A percentile compares a stretch with the other conserved stretches of the same genome.
Conservation (phyloP, 2,888 invertebrate species). For the Argyresthia albistria region DNA sequence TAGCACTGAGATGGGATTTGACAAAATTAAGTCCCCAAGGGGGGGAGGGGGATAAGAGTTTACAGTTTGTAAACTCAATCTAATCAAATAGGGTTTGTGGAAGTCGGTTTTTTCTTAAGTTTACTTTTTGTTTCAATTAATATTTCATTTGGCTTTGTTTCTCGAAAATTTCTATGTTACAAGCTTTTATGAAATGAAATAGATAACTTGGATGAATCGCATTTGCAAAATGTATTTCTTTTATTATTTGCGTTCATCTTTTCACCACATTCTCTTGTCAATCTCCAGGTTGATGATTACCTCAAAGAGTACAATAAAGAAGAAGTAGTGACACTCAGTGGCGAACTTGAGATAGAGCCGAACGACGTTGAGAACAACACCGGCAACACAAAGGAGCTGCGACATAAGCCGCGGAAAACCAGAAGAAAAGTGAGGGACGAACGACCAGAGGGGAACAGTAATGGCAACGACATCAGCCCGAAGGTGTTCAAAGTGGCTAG, state of each 20-base stretch:
- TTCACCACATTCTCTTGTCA: no score
- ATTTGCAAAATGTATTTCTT: no score
- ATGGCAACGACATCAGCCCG: slow-evolving; percentile 56
- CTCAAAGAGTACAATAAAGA: slow-evolving; percentile 65
- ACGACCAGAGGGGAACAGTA: slow-evolving; percentile 41
- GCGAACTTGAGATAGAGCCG: slow-evolving; percentile 61
- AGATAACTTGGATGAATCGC: no score
- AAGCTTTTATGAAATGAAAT: neutral
- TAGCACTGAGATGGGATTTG: no score
- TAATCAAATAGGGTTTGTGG: no score
- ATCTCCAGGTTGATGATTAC: slow-evolving; percentile 56
- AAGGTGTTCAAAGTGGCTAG: slow-evolving; percentile 56
- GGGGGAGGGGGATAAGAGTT: no score
- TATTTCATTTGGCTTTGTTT: neutral
- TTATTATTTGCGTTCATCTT: no score
- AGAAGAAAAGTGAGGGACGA: slow-evolving; percentile 56
- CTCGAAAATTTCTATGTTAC: neutral
- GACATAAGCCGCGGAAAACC: slow-evolving; percentile 57
- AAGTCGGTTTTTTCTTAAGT: no score
- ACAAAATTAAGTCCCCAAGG: no score
- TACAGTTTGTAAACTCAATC: no score
- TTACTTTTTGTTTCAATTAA: no score
- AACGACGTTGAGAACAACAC: slow-evolving; percentile 65
- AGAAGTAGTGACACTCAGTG: slow-evolving; percentile 61
- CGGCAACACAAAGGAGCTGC: slow-evolving; percentile 41